Percentiles rank a stretch among this genome's conserved stretches.
Evolutionary conservation across 2,797 vertebrate genomes (phyloP).

Genomic region (Molossus alvarezi): DNA sequence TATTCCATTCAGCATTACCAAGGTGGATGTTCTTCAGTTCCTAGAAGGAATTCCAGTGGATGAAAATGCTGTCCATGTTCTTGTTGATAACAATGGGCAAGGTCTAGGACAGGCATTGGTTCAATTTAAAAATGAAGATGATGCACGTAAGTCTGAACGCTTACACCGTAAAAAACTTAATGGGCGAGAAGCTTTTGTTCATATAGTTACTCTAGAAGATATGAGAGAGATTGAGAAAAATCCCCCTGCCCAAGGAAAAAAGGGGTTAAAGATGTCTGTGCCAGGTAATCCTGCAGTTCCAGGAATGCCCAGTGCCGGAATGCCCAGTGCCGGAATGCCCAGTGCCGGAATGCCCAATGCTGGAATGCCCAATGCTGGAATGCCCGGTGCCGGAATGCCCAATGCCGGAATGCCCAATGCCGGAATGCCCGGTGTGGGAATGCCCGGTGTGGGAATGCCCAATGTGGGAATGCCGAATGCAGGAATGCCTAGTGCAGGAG

Average conservation of each 20-base stretch:
- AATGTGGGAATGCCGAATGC: neutral
- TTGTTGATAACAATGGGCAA: slow-evolving; percentile 96
- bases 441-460: slow-evolving; percentile 77
- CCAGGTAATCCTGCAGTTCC: slow-evolving; percentile 92
- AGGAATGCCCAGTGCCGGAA: slow-evolving; percentile 57
- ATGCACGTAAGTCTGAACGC: slow-evolving; percentile 97
- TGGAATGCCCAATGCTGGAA: slow-evolving; percentile 89
- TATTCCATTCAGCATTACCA: slow-evolving; percentile 98
- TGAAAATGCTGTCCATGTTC: slow-evolving; percentile 96
- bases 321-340: slow-evolving; percentile 79
- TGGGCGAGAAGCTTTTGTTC: slow-evolving; percentile 97
- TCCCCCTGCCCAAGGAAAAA: slow-evolving; percentile 97
- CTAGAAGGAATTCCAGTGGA: slow-evolving; percentile 96
- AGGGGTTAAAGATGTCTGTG: slow-evolving; percentile 93
- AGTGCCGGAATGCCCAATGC: slow-evolving; percentile 90
- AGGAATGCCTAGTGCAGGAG: slow-evolving; percentile 87
- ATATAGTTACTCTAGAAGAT: slow-evolving; percentile 96
- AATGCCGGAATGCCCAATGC: slow-evolving; percentile 90
- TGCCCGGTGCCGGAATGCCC: slow-evolving; percentile 90
- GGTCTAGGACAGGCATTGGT: slow-evolving; percentile 98
- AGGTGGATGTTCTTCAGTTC: slow-evolving; percentile 97
- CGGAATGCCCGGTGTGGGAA: slow-evolving; percentile 89
- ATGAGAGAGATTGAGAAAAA: slow-evolving; percentile 98
- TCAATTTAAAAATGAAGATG: slow-evolving; percentile 98
- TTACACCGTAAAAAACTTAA: slow-evolving; percentile 98